Percentiles rank a stretch among this genome's conserved stretches.
phyloP scores from a whole-genome alignment of 2,113 vertebrate genomes.

The Campylomormyrus numenius region DNA sequence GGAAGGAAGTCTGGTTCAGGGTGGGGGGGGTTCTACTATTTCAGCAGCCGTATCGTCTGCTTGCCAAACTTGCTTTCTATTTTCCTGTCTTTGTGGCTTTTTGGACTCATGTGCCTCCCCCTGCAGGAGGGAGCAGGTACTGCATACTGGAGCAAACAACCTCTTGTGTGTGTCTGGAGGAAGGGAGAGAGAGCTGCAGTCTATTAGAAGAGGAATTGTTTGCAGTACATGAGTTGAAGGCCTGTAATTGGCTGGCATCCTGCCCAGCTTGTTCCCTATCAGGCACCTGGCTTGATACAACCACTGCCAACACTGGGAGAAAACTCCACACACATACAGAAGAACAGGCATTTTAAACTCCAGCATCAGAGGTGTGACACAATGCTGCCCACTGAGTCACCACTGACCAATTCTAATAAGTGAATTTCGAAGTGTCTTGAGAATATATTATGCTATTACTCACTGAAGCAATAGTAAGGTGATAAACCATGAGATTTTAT shows the following conservation, averaged over 20 bases:
- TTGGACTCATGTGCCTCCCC: neutral
- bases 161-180: neutral
- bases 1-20: neutral
- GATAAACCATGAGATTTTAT: neutral
- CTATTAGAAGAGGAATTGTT: neutral
- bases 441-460: neutral
- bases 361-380: neutral
- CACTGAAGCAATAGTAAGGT: neutral
- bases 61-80: neutral
- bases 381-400: neutral
- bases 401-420: neutral
- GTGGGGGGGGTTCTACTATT: neutral
- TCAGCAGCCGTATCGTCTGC: neutral
- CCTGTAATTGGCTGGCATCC: neutral
- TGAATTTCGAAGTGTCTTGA: neutral
- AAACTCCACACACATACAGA: neutral
- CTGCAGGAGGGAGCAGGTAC: constrained; percentile 16
- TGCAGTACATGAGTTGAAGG: neutral
- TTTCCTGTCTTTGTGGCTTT: neutral
- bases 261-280: neutral
- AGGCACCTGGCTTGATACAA: neutral
- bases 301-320: neutral
- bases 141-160: neutral
- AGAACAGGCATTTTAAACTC: neutral
- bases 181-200: neutral